phyloP scores from a whole-genome alignment of 2,888 invertebrate species.

The Nasonia oneida region DNA sequence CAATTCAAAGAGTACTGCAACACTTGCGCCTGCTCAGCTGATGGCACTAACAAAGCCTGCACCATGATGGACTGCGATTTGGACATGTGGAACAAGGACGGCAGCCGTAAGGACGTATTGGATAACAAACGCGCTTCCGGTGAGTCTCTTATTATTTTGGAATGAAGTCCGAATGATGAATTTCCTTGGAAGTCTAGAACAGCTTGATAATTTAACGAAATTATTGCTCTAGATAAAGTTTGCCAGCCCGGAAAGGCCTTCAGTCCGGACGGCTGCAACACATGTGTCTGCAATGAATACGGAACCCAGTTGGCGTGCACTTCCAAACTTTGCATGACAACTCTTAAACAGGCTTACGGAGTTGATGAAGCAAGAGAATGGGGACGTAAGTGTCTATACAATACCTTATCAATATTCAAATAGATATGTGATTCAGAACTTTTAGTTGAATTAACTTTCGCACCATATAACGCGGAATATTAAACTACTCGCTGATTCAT shows the following conservation, averaged over 20 bases:
- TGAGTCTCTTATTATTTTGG: not conserved
- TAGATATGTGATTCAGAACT: not conserved
- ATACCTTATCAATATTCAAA: slow-evolving; percentile 17
- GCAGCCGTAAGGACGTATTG: not conserved
- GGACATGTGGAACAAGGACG: slow-evolving; percentile 47
- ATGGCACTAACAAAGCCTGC: slow-evolving; percentile 70
- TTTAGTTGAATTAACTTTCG: not conserved
- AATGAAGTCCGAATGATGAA: not conserved
- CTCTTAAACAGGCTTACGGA: slow-evolving; percentile 2
- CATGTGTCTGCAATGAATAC: slow-evolving; percentile 33
- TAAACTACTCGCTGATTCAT: not conserved
- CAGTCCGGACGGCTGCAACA: slow-evolving; percentile 42
- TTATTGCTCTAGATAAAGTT: slow-evolving; percentile 15
- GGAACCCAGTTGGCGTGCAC: slow-evolving; percentile 37
- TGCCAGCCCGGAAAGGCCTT: slow-evolving; percentile 10
- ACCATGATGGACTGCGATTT: slow-evolving; percentile 63
- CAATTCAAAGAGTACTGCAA: slow-evolving; percentile 80
- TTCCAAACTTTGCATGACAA: slow-evolving; percentile 30
- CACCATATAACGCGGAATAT: not conserved
- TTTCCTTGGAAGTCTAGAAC: not conserved
- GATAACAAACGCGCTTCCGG: not conserved
- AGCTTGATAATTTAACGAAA: not conserved
- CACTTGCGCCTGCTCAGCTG: slow-evolving; percentile 80
- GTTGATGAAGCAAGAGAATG: slow-evolving; percentile 5
- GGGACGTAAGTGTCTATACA: slow-evolving; percentile 67